Evolutionary conservation across 2,113 vertebrate species (phyloP).

Genomic region (Melanotaenia duboulayi): DNA sequence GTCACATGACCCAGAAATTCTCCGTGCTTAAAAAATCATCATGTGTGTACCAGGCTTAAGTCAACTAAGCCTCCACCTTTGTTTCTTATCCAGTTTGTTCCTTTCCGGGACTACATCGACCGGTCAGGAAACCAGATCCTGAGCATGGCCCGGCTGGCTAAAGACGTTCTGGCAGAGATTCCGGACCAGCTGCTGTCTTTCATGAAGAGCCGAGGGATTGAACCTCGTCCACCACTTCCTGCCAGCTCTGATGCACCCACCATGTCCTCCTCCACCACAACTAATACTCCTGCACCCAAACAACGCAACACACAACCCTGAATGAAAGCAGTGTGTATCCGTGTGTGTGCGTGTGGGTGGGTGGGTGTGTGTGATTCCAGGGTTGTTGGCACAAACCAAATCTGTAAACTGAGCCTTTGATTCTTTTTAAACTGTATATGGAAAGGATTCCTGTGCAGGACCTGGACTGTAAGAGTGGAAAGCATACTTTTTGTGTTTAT

Average conservation of each 20-base stretch:
- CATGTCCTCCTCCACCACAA: conserved; percentile 26
- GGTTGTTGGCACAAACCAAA: conserved; percentile 3
- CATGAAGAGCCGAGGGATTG: conserved; percentile 92
- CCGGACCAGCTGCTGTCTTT: conserved; percentile 96
- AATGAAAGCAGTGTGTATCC: conserved; percentile 4
- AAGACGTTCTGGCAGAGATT: conserved; percentile 95
- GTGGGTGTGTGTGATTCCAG: conserved; percentile 16
- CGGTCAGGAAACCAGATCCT: conserved; percentile 94
- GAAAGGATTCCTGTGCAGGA: not conserved
- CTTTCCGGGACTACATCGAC: conserved; percentile 96
- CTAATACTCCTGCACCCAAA: conserved; percentile 20
- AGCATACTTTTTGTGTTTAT: not conserved
- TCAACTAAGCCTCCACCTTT: no score
- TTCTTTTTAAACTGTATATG: not conserved
- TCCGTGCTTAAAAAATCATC: no score
- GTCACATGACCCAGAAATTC: no score
- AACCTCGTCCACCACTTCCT: conserved; percentile 81
- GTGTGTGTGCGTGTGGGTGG: conserved; percentile 1
- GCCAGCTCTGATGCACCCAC: conserved; percentile 50
- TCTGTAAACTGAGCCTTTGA: conserved; percentile 9
- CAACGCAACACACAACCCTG: conserved; percentile 36
- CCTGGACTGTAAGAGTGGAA: conserved; percentile 2
- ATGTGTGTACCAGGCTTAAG: no score
- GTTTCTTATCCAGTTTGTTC: conserved; percentile 88
- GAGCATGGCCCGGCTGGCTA: conserved; percentile 97